Percentiles rank a stretch among this genome's conserved stretches.
Conservation (phyloP, 2,888 invertebrate genomes). For the Andrena camellia region DNA sequence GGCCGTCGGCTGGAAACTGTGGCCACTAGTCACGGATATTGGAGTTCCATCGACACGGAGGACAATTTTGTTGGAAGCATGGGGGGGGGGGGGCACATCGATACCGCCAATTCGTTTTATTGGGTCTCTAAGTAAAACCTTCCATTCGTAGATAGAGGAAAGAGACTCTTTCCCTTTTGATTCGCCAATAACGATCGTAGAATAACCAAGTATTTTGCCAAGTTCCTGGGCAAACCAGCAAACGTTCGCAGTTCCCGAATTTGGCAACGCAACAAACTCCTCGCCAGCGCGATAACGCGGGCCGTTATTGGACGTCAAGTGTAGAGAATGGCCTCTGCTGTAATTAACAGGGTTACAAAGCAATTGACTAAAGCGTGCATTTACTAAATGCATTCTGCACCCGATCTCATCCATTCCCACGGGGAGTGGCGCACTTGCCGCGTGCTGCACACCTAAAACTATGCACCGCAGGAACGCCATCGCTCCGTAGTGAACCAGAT, state of each 20-base stretch:
- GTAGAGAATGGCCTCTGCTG: background rate
- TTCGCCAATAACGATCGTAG: too few relatives aligned
- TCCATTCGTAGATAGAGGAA: too few relatives aligned
- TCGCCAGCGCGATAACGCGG: background rate
- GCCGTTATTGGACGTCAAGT: conserved; percentile 19
- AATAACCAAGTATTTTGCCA: too few relatives aligned
- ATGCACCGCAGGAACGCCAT: conserved; percentile 21
- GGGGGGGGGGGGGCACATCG: too few relatives aligned
- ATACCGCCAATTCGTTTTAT: too few relatives aligned
- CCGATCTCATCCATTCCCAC: conserved; percentile 31
- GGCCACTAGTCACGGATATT: background rate
- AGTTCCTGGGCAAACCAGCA: background rate
- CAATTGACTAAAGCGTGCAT: conserved; percentile 56
- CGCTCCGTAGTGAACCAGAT: conserved; percentile 25
- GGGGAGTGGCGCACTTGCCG: background rate
- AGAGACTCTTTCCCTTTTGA: too few relatives aligned
- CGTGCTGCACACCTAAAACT: conserved; percentile 34
- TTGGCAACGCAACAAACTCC: conserved; percentile 20
- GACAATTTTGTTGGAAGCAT: background rate
- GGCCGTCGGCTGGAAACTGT: background rate
- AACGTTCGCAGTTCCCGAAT: conserved; percentile 8
- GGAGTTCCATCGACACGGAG: background rate
- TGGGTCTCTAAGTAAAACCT: too few relatives aligned
- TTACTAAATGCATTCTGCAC: conserved; percentile 50
- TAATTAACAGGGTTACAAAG: conserved; percentile 54